These are phyloP conservation scores for Neolamprologus devosi DNA, from an alignment of 2,113 vertebrate species.

Conservation along the genomic window DNA sequence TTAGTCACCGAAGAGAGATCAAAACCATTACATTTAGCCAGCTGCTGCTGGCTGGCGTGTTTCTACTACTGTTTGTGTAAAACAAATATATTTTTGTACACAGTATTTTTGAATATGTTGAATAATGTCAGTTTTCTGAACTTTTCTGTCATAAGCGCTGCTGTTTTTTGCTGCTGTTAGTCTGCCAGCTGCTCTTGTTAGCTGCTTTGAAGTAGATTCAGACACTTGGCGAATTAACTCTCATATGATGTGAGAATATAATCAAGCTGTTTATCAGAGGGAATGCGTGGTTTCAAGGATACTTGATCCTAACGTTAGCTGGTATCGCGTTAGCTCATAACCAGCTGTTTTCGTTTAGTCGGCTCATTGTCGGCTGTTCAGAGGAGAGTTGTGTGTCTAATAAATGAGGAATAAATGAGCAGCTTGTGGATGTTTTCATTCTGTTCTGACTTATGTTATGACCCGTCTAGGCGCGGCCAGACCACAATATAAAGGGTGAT, in stretches of 20 bases:
- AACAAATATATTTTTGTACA: background rate
- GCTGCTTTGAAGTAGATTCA: background rate
- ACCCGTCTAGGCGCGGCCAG: no score
- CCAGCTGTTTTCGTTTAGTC: background rate
- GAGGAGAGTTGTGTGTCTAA: background rate
- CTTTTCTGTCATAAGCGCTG: background rate
- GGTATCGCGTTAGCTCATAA: background rate
- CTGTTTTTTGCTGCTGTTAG: background rate
- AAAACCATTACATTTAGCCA: background rate
- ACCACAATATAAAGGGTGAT: no score
- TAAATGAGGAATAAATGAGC: background rate
- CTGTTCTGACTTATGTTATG: background rate
- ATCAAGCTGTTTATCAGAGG: background rate
- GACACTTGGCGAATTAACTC: background rate
- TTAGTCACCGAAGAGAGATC: background rate
- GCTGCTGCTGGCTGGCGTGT: rapidly evolving
- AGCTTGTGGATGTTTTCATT: background rate
- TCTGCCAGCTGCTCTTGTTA: background rate
- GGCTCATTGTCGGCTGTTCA: rapidly evolving
- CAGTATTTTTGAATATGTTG: background rate
- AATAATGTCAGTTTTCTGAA: background rate
- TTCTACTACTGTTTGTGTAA: background rate
- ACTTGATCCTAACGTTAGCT: rapidly evolving
- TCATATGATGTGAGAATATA: background rate
- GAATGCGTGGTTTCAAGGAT: background rate